These are phyloP conservation scores for Triplophysa dalaica DNA, from an alignment of 2,113 vertebrate genomes.

Conservation along the genomic window DNA sequence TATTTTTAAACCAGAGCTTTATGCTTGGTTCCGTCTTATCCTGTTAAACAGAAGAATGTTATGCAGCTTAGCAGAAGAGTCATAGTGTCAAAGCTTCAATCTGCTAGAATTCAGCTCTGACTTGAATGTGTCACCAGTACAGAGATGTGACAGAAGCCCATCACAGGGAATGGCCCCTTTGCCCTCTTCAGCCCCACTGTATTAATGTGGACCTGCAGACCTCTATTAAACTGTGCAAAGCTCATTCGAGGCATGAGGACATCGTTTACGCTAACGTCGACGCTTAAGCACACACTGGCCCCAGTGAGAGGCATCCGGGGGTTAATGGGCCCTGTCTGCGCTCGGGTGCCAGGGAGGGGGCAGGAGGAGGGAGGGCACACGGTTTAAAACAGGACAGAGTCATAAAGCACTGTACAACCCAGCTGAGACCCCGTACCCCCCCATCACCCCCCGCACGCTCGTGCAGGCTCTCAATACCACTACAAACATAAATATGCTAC, in stretches of 20 bases:
- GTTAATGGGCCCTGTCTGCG: constrained; percentile 79
- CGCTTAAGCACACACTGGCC: constrained; percentile 78
- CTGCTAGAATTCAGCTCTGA: constrained; percentile 38
- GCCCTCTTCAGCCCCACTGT: constrained; percentile 63
- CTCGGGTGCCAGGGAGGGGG: constrained; percentile 57
- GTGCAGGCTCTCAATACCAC: constrained; percentile 42
- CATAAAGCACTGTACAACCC: constrained; percentile 55
- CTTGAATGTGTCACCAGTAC: constrained; percentile 55
- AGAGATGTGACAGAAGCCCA: constrained; percentile 57
- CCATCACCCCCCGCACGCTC: not conserved
- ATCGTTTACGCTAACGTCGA: constrained; percentile 74
- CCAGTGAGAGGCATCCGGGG: constrained; percentile 73
- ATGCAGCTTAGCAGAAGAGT: not conserved
- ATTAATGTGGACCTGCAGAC: constrained; percentile 75
- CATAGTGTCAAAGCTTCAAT: constrained; percentile 4
- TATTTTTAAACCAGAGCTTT: constrained; percentile 2
- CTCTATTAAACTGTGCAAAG: constrained; percentile 79
- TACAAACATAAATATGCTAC: constrained; percentile 30
- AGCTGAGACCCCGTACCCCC: constrained; percentile 47
- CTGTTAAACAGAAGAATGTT: constrained; percentile 20
- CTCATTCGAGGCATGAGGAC: constrained; percentile 70
- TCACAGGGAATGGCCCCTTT: constrained; percentile 34
- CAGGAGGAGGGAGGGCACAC: constrained; percentile 49
- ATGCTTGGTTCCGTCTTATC: not conserved
- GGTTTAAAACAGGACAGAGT: constrained; percentile 43